Evolutionary conservation across 2,888 invertebrate species (phyloP).

Genomic region (Zele albiditarsus): DNA sequence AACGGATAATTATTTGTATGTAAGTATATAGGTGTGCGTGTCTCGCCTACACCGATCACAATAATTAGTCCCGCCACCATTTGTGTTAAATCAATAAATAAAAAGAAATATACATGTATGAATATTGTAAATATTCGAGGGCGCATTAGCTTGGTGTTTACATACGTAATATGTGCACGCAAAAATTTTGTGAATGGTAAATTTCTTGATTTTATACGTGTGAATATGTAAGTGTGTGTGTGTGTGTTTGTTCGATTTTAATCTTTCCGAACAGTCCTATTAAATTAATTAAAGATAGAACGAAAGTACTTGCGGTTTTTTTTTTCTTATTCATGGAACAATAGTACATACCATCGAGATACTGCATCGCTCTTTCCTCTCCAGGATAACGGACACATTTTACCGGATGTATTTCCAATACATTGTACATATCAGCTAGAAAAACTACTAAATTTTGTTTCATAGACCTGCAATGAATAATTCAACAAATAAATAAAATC

Average conservation of each 20-base stretch:
- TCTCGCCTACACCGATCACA: slow-evolving; percentile 62
- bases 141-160: slow-evolving; percentile 31
- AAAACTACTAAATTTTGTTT: slow-evolving; percentile 92
- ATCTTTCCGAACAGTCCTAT: slow-evolving; percentile 3
- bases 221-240: slow-evolving; percentile 17
- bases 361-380: slow-evolving; percentile 75
- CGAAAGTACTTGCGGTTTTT: slow-evolving; percentile 36
- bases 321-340: slow-evolving; percentile 38
- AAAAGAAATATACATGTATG: background rate
- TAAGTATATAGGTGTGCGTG: slow-evolving; percentile 40
- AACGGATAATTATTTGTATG: slow-evolving; percentile 49
- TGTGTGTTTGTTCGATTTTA: slow-evolving; percentile 18
- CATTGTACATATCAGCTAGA: slow-evolving; percentile 94
- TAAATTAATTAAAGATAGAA: background rate
- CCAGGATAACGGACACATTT: slow-evolving; percentile 90
- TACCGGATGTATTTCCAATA: slow-evolving; percentile 93
- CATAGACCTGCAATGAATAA: slow-evolving; percentile 82
- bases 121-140: background rate
- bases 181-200: slow-evolving; percentile 27
- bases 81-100: slow-evolving; percentile 9
- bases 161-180: slow-evolving; percentile 34
- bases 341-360: slow-evolving; percentile 72
- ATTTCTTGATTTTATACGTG: slow-evolving; percentile 11
- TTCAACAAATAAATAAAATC: slow-evolving; percentile 29
- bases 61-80: slow-evolving; percentile 59